Base-by-base conservation (phyloP, 2,797 vertebrate species). In the Adelosebastes latens region DNA sequence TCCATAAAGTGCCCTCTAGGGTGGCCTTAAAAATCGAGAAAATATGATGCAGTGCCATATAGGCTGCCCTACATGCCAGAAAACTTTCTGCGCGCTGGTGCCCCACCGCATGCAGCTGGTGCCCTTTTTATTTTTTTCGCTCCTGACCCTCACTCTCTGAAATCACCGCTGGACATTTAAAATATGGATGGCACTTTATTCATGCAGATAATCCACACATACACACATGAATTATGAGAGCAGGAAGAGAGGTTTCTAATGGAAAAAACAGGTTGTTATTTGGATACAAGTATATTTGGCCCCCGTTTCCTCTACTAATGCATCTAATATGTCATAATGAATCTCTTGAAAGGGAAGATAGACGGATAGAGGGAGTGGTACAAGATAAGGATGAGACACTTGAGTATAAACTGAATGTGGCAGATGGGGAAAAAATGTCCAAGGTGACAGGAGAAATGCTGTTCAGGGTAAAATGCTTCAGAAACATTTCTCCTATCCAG, bases 401-500 rank as follows among this genome's bases (percentile, higher is more conserved):
- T 52, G 12, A 77, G 69, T 58, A 86, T 65, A 70, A 84, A 82
- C 74, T 77, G 74, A 73, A 87, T 87, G 77, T 79, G 85, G 81
- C 78, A 91, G 89, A 89, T 62, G 80, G 82, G 61, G 60, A 66
- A 82, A 46, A 87, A 88, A 90, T 90, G 87, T 90, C 87, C 88
- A 86, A 93, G 92, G 92, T 91, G 90, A 93, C 88, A 85, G 84
- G 77, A 91, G 78, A 88, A 91, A 91, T 84, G 86, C 84, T 81
- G 80, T 84, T 88, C 73, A 86, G 72, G 90, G 83, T 88, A 87
- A 91, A 91, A 90, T 84, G 76, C 83, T 81, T 87, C 60, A 77
- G 87, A 89, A 91, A 86, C 76, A 88, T 88, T 80, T 81, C 67
- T 87, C 75, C 61, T 72, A 88, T 87, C 81, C 80, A 77, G 81